These are phyloP conservation scores for Ichneumon xanthorius DNA, from an alignment of 2,888 invertebrate species.

Conservation along the genomic window DNA sequence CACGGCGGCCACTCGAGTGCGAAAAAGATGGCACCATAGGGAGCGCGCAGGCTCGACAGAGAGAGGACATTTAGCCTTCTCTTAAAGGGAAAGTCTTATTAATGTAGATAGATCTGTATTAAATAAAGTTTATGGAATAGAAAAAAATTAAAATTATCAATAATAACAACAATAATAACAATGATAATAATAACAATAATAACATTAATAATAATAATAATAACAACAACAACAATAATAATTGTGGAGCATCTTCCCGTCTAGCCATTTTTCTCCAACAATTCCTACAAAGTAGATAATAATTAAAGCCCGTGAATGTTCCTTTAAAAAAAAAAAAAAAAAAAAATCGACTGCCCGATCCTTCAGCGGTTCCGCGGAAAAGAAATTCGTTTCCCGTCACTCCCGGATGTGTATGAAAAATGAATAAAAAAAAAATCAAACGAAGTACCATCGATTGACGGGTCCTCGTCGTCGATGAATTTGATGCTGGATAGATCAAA, in stretches of 20 bases:
- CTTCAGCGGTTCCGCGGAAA: too few species aligned
- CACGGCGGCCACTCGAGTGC: too few species aligned
- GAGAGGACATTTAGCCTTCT: too few species aligned
- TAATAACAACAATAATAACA: not conserved
- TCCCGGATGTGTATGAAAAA: not conserved
- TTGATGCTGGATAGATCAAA: conserved; percentile 81
- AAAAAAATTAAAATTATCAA: not conserved
- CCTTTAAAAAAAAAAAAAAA: not conserved
- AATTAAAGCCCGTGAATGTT: not conserved
- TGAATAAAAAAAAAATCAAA: not conserved
- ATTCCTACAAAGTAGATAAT: not conserved
- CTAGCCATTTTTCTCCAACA: not conserved
- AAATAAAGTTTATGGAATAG: not conserved
- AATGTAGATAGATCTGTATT: not conserved
- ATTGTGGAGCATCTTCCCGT: not conserved
- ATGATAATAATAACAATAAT: too few species aligned
- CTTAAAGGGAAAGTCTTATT: too few species aligned
- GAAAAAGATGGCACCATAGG: too few species aligned
- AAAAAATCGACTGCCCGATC: not conserved
- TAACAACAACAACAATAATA: not conserved
- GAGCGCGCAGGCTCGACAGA: too few species aligned
- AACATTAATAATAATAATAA: not conserved
- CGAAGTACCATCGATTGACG: conserved; percentile 61
- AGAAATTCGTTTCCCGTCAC: not conserved
- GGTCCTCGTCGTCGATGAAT: conserved; percentile 82